Evolutionary conservation across 2,113 vertebrate genomes (phyloP), one percentile per base, ranked within the genome.

Genomic region (Erythrolamprus reginae): DNA sequence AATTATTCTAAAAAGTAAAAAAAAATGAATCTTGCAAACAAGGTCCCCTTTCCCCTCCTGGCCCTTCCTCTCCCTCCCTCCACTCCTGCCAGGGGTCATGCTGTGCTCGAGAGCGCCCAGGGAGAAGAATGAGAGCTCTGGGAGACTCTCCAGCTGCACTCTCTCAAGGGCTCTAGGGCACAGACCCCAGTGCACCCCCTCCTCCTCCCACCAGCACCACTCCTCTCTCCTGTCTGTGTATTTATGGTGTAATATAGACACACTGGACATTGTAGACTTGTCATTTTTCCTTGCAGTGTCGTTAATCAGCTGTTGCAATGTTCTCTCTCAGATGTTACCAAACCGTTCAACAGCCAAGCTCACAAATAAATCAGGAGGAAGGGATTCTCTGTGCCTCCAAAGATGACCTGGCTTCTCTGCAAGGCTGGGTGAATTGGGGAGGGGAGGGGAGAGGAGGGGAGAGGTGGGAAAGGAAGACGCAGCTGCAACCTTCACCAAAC

Each of bases 241-340:
- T 96, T 91, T 93, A 96, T 92, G 94, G 93, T 95, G 94, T 95
- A 93, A 95, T 93, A 94, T 95, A 95, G 93, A 93, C 91, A 94
- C 93, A 90, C 53, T 87, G 88, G 91, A 96, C 96, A 95, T 56
- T 95, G 95, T 92, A 95, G 96, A 95, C 94, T 92, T 94, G 94
- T 65, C 65, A 56, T 91, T 92, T 86, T 95, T 77, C 95, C 95
- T 94, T 94, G 82, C 93, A 47, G 89, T 93, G 91, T 92, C 93
- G 95, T 96, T 96, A 97, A 97, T 96, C 96, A 96, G 96, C 70
- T 97, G 97, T 97, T 98, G 97, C 97, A 97, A 96, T 97, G 97
- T 95, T 94, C 84, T 95, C 96, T 93, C 58, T 89, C 65, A 12
- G 82, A 86, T 89, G 70, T 87, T 83, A 82, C 91, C 88, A 83